Evolutionary conservation across 2,113 vertebrate species (phyloP), one percentile per base, ranked within the genome.

Genomic region (Misgurnus anguillicaudatus): DNA sequence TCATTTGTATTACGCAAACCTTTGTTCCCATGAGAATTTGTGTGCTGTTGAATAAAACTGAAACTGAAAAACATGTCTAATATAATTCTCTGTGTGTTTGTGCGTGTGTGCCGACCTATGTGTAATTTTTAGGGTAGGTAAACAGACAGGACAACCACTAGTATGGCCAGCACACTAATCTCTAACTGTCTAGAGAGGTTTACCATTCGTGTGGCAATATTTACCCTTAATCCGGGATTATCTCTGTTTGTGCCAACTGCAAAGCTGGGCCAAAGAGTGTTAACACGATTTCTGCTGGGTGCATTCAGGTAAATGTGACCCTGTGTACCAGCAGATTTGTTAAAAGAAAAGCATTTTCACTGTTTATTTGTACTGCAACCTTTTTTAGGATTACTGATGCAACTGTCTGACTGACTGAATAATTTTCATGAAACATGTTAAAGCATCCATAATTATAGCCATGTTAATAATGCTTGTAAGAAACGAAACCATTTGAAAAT

Each of bases 11-110:
- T 13, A 21, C 41, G 51, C 17, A 72, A 14, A 61, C 31, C 0
- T 62, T n/a, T 38, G 60, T 60, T 70, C 58, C 38, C n/a, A 51
- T 79, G 21, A 69, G 4, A 42, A 6, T 38, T 47, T 53, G 36
- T 53, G 53, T 70, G 8, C n/a, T 83, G 68, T 80, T 41, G 76
- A 92, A 85, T 84, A 88, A 90, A 90, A 53, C 86, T 89, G 75
- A 85, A 78, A 82, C 84, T 64, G 47, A 76, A 42, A 42, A 47
- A 45, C 3, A 21, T 51, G 14, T 57, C 3, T 42, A 70, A 51
- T 36, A 83, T 69, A 67, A 69, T 65, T 86, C 6, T 84, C 53
- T 42, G 69, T 39, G 36, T 38, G 9, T 71, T 6, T 58, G 9
- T 57, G 7, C 53, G 19, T n/a, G 6, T 24, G 45, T 14, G 39